Evolutionary conservation across 2,888 invertebrate genomes (phyloP), one percentile per base, ranked within the genome.

Genomic region (Cheiracanthium punctorium): DNA sequence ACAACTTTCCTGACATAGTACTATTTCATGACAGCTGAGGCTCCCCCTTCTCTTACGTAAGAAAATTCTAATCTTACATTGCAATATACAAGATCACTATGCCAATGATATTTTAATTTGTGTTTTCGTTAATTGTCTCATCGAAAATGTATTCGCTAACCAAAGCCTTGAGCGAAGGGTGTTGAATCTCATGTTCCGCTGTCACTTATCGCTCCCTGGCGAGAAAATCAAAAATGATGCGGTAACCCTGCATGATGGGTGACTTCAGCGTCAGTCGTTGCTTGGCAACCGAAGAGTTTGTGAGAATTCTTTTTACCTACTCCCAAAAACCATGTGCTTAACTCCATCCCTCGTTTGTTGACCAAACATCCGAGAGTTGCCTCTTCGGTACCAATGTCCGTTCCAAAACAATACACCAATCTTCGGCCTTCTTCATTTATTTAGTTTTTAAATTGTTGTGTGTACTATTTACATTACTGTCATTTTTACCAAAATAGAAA

Each of bases 211-310:
- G 41, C 71, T 58, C 69, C 32, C 77, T 84, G 84, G 84, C 84
- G 84, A 67, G 33, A 67, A 33, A 33, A 29, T 30, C 43, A 37
- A 73, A 52, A 69, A 65, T 10, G n/a, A 14, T 37, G 8, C 7
- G 17, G 84, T 69, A 74, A 84, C 79, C 84, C 65, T 43, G 33
- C 41, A 58, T 75, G 71, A 82, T 76, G 82, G 82, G 70, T 41
- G 64, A 20, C 14, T 28, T 12, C 48, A 79, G 84, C 77, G 77
- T 84, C 69, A 84, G 73, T 79, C 84, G 84, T 84, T 84, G 84
- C 84, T 79, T 84, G 84, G 84, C 84, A 84, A 84, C 82, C 84
- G 79, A 37, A 67, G 79, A 79, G 84, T 69, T 79, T 72, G 77
- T 48, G 69, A 52, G 32, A 67, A 2, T 32, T 67, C 32, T 67